Evolutionary conservation across 2,888 invertebrate genomes (phyloP).

Genomic region (Bhutanitis thaidina): DNA sequence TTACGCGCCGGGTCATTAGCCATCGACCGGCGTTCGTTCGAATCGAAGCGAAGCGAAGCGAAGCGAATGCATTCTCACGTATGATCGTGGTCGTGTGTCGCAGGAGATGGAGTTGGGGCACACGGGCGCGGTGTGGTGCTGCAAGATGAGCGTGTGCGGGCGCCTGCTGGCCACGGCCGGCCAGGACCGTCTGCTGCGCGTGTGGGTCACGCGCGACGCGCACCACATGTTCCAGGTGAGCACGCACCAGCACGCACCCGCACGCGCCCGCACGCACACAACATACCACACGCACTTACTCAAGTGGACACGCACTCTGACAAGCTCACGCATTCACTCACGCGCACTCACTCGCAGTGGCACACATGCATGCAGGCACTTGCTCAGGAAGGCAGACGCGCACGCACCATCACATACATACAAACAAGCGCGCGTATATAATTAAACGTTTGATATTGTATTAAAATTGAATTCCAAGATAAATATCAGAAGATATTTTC

Average conservation of each 20-base stretch:
- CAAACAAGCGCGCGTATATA: not conserved
- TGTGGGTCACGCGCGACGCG: slow-evolving; percentile 97
- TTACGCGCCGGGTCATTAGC: too few species aligned
- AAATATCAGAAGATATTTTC: too few species aligned
- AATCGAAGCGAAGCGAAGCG: too few species aligned
- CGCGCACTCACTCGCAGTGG: not conserved
- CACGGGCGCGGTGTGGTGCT: slow-evolving; percentile 98
- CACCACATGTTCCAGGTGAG: slow-evolving; percentile 90
- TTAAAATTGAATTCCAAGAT: too few species aligned
- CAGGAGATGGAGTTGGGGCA: slow-evolving; percentile 90
- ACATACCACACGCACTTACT: too few species aligned
- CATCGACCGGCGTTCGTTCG: too few species aligned
- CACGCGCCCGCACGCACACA: not conserved
- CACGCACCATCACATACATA: not conserved
- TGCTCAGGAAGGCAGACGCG: not conserved
- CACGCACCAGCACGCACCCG: not conserved
- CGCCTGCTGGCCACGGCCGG: slow-evolving; percentile 97
- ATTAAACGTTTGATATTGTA: too few species aligned
- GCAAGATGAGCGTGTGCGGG: slow-evolving; percentile 98
- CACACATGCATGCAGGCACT: not conserved
- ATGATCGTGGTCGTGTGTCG: not conserved
- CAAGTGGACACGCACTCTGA: not conserved
- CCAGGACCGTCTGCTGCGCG: slow-evolving; percentile 94
- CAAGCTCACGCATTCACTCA: not conserved
- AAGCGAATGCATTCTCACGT: too few species aligned